phyloP scores from a whole-genome alignment of 1,140 invertebrate species.

The Plodia interpunctella region DNA sequence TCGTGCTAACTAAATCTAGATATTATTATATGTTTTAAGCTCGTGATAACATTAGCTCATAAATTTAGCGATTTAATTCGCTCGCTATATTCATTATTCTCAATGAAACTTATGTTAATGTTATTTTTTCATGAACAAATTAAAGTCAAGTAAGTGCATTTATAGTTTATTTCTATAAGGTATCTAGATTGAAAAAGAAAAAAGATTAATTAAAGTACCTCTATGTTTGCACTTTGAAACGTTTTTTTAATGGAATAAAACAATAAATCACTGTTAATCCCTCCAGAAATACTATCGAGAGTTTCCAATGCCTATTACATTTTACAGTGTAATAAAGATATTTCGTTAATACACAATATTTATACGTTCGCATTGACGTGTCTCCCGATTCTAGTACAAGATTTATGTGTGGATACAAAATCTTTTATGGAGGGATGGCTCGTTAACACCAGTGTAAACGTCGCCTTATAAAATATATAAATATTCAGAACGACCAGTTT shows the following conservation, averaged over 20 bases:
- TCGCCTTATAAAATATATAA: slow-evolving; percentile 53
- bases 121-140: too few relatives aligned
- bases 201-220: background rate
- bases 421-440: slow-evolving; percentile 58
- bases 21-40: too few relatives aligned
- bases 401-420: slow-evolving; percentile 65
- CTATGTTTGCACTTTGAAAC: background rate
- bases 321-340: slow-evolving; percentile 49
- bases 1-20: too few relatives aligned
- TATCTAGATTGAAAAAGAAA: too few relatives aligned
- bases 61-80: too few relatives aligned
- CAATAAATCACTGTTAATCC: slow-evolving; percentile 22
- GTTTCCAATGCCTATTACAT: slow-evolving; percentile 28
- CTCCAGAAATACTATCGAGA: background rate
- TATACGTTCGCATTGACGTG: slow-evolving; percentile 53
- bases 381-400: slow-evolving; percentile 41
- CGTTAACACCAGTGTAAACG: slow-evolving; percentile 70
- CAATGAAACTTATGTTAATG: too few relatives aligned
- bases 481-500: slow-evolving; percentile 28
- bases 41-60: too few relatives aligned
- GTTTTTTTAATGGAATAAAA: background rate
- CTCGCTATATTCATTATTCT: too few relatives aligned
- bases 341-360: slow-evolving; percentile 54
- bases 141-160: too few relatives aligned
- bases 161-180: too few relatives aligned